phyloP scores from a whole-genome alignment of 2,113 vertebrate species.

The Phalacrocorax brasilianus region DNA sequence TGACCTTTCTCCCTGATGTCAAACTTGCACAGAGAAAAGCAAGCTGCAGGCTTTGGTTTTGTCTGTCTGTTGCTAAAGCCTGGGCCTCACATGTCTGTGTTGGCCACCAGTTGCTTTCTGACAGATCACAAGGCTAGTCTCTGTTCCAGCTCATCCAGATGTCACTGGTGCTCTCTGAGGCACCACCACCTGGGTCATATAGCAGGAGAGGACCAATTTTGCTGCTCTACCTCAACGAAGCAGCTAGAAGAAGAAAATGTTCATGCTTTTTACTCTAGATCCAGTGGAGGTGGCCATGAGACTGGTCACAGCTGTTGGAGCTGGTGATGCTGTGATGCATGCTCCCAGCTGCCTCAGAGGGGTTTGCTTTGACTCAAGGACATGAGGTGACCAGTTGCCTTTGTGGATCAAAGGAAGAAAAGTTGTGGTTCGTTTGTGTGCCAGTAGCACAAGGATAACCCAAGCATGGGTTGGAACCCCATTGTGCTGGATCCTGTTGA shows the following conservation, averaged over 20 bases:
- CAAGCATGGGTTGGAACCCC: neutral
- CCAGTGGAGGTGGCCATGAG: neutral
- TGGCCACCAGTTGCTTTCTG: neutral
- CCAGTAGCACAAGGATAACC: neutral
- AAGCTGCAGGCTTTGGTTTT: neutral
- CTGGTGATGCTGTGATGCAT: neutral
- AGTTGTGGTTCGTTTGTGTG: neutral
- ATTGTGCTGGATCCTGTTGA: neutral
- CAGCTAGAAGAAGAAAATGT: neutral
- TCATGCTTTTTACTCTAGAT: neutral
- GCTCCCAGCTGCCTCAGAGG: neutral
- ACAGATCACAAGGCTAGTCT: neutral
- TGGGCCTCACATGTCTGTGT: neutral
- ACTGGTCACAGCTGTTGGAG: neutral
- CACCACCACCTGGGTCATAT: neutral
- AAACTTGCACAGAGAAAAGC: neutral
- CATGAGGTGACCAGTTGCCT: neutral
- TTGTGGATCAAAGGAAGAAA: neutral
- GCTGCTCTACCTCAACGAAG: neutral
- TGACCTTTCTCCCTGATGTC: neutral
- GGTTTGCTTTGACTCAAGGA: neutral
- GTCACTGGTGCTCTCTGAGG: neutral
- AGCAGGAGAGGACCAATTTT: neutral
- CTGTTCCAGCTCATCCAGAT: neutral
- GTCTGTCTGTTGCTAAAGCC: neutral